These are phyloP conservation scores for Mastomys coucha DNA, from an alignment of 2,113 vertebrate species.

Conservation along the genomic window DNA sequence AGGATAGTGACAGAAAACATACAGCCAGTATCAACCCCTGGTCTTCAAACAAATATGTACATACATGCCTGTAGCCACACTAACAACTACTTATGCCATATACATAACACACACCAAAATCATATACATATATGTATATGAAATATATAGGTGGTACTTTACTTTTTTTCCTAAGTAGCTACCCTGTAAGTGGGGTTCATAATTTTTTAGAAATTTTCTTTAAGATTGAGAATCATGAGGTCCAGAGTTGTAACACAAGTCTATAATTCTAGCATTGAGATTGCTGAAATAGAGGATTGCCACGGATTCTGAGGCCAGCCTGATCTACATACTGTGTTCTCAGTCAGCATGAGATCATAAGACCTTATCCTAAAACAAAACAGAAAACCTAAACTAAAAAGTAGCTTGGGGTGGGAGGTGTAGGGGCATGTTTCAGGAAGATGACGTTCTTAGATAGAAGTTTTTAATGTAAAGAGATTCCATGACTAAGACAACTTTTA, in stretches of 20 bases:
- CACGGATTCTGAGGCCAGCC: not conserved
- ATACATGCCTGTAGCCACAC: not conserved
- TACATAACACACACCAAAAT: not conserved
- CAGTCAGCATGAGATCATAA: not conserved
- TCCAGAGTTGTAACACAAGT: not conserved
- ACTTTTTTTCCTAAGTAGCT: slow-evolving; percentile 22
- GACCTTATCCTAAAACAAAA: not conserved
- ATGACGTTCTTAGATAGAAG: not conserved
- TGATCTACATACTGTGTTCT: not conserved
- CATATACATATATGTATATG: not conserved
- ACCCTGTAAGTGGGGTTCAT: slow-evolving; percentile 26
- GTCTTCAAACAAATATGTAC: not conserved
- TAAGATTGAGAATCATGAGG: slow-evolving; percentile 32
- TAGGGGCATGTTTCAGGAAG: not conserved
- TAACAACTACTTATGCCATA: not conserved
- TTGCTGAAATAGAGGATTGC: not conserved
- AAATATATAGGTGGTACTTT: slow-evolving; percentile 13
- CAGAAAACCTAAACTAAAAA: not conserved
- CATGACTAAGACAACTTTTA: not conserved
- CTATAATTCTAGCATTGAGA: not conserved
- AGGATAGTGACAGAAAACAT: not conserved
- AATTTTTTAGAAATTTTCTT: slow-evolving; percentile 39
- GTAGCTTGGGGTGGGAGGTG: not conserved
- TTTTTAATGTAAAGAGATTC: not conserved
- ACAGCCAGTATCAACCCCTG: not conserved